Evolutionary conservation across 2,113 vertebrate species (phyloP), one percentile per base, ranked within the genome.

Genomic region (Elgaria multicarinata): DNA sequence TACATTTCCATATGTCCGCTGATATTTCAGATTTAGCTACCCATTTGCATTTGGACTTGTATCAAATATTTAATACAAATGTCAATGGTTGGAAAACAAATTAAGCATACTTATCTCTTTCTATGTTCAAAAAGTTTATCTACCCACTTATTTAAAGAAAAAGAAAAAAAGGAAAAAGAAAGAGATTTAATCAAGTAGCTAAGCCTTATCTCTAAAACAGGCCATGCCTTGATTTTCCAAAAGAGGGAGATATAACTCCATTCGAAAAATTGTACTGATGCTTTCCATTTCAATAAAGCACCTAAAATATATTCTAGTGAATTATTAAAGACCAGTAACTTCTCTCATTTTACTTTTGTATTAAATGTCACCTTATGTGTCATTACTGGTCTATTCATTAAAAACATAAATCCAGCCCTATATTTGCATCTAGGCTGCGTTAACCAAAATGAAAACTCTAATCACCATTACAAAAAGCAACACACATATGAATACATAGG

Each of bases 191-290:
- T 0, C 0, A 86, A 85, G 90, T 22, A 66, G 26, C 0, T 86
- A 90, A 92, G 89, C 66, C 62, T 89, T 91, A 28, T 92, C 83
- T 89, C 88, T 42, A 91, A 91, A 91, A 85, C 67, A 92, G 91
- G 83, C 44, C 83, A 94, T 96, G 53, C 91, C 87, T 85, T 88
- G 18, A 55, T 86, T 93, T 97, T 95, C 97, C 97, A 95, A 97
- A 96, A 97, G 97, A 97, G 96, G 97, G 97, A 95, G 97, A 85
- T 93, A 53, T 33, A 93, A 94, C 92, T 96, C 96, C 94, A 96
- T 86, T 93, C 86, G 6, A 92, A 90, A 90, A 82, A 90, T 81
- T 83, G 67, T 31, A 50, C 28, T 87, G 42, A 62, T 64, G 33
- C 9, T 91, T 94, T 86, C 72, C 50, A 69, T 31, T 93, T 46